Conservation (phyloP, 1,140 invertebrate genomes). For the Coptotermes formosanus region DNA sequence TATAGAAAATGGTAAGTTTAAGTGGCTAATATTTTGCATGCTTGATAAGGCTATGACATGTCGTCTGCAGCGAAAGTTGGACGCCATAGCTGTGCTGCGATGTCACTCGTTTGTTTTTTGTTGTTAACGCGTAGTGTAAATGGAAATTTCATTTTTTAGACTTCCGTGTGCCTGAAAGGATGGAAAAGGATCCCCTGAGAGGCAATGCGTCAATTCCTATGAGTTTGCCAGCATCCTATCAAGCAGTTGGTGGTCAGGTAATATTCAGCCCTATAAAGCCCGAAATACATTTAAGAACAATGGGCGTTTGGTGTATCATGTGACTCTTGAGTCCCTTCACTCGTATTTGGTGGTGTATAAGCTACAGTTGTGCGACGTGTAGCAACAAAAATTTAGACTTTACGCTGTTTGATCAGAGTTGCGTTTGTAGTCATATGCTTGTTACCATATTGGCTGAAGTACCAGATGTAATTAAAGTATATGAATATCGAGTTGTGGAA, state of each 20-base stretch:
- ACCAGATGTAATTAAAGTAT: too few relatives aligned
- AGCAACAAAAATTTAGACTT: too few relatives aligned
- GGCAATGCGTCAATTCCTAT: constrained; percentile 45
- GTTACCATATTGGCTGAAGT: too few relatives aligned
- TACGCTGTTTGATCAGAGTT: too few relatives aligned
- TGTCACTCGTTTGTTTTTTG: neutral
- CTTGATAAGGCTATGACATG: neutral
- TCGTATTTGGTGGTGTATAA: neutral
- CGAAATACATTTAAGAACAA: neutral
- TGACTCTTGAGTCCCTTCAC: neutral
- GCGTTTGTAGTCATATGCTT: too few relatives aligned
- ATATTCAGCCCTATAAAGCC: constrained; percentile 31
- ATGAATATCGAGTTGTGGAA: too few relatives aligned
- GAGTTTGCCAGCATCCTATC: constrained; percentile 49
- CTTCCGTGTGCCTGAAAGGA: constrained; percentile 37
- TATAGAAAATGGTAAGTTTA: constrained; percentile 87
- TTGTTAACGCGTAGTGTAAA: neutral
- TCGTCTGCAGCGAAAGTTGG: neutral
- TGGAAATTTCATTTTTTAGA: constrained; percentile 22
- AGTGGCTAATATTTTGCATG: constrained; percentile 2
- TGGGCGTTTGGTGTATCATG: neutral
- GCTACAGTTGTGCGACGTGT: too few relatives aligned
- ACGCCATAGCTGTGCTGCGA: constrained; percentile 20
- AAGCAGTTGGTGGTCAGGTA: constrained; percentile 56
- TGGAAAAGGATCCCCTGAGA: constrained; percentile 56